A percentile compares a stretch with the other conserved stretches of the same genome.
Evolutionary conservation across 2,888 invertebrate species (phyloP).

Genomic region (Eucera pruinosa): DNA sequence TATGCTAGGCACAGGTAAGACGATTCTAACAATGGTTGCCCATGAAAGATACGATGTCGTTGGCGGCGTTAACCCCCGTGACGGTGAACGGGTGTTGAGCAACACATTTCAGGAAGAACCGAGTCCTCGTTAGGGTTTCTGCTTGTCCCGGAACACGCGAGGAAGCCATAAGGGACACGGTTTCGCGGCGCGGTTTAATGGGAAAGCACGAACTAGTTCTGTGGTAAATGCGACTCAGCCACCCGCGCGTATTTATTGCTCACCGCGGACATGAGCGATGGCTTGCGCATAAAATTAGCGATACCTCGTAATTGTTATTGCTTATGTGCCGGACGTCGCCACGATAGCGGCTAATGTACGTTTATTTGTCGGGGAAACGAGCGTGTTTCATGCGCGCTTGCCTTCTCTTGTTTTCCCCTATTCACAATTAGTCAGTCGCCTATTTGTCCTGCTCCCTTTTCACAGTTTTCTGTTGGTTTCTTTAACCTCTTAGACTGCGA

Average conservation of each 20-base stretch:
- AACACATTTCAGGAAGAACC: conserved; percentile 23
- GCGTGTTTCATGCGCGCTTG: conserved; percentile 66
- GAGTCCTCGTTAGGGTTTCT: conserved; percentile 30
- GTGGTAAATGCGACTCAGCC: conserved; percentile 64
- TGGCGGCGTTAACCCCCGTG: conserved; percentile 30
- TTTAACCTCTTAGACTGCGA: background rate
- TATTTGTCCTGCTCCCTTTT: background rate
- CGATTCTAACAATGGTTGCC: too few species aligned
- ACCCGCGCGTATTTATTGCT: conserved; percentile 74
- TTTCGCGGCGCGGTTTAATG: conserved; percentile 79
- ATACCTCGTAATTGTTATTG: conserved; percentile 81
- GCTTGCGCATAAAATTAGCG: conserved; percentile 80
- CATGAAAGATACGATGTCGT: conserved; percentile 17
- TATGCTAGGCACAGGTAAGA: too few species aligned
- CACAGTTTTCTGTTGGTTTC: background rate
- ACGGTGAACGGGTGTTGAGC: conserved; percentile 26
- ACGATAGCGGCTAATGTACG: conserved; percentile 65
- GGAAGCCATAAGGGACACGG: conserved; percentile 74
- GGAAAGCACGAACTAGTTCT: conserved; percentile 78
- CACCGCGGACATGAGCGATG: conserved; percentile 76
- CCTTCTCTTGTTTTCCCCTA: conserved; percentile 55
- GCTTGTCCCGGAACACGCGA: conserved; percentile 23
- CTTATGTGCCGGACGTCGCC: conserved; percentile 70
- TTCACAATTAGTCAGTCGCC: conserved; percentile 36
- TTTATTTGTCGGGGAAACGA: conserved; percentile 49